Conservation (phyloP, 2,797 vertebrate genomes). For the Helarctos malayanus region DNA sequence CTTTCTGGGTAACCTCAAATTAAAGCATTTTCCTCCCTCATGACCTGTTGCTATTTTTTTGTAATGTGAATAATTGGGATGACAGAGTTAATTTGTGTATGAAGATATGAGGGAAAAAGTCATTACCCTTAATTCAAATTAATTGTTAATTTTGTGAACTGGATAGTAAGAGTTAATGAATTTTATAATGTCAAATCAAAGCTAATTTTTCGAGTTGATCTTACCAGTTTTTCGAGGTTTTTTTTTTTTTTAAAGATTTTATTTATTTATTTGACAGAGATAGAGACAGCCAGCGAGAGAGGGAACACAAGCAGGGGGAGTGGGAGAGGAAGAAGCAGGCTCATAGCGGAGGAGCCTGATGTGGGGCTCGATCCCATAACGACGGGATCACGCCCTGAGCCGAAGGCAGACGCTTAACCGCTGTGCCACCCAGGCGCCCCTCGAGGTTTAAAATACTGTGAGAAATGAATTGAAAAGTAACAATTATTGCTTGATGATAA, state of each 20-base stretch:
- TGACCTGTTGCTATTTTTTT: slow-evolving; percentile 67
- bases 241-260: too few species aligned
- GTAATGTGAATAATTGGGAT: slow-evolving; percentile 79
- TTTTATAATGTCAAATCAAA: slow-evolving; percentile 72
- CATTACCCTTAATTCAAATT: slow-evolving; percentile 73
- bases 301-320: too few species aligned
- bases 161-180: slow-evolving; percentile 49
- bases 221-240: slow-evolving; percentile 60
- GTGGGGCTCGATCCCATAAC: too few species aligned
- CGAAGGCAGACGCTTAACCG: too few species aligned
- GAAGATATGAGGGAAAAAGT: slow-evolving; percentile 71
- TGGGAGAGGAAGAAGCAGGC: too few species aligned
- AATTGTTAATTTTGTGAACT: slow-evolving; percentile 76
- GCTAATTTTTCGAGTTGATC: slow-evolving; percentile 64
- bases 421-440: too few species aligned
- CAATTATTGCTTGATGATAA: slow-evolving; percentile 24
- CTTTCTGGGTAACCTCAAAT: slow-evolving; percentile 70
- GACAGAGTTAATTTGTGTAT: slow-evolving; percentile 79
- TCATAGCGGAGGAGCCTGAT: too few species aligned
- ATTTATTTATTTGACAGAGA: too few species aligned
- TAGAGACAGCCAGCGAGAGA: too few species aligned
- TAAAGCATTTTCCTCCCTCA: slow-evolving; percentile 66
- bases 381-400: too few species aligned
- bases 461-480: slow-evolving; percentile 40
- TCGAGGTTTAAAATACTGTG: not conserved